Evolutionary conservation across 2,113 vertebrate genomes (phyloP).

Genomic region (Anhinga rufa): DNA sequence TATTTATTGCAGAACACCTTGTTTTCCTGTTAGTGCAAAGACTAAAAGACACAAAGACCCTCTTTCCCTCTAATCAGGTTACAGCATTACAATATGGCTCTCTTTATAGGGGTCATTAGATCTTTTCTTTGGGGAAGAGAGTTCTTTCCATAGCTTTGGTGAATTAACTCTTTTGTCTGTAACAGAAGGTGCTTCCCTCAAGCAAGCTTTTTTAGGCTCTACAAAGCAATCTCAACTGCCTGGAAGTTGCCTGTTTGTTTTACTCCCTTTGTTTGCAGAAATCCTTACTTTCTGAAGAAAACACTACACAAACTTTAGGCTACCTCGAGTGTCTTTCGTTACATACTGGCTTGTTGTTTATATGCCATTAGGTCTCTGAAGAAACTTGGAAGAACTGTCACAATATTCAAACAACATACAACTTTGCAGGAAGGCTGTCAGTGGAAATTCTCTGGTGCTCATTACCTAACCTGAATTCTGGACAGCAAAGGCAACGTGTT

Average conservation of each 20-base stretch:
- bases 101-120: constrained; percentile 56
- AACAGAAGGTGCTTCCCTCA: constrained; percentile 27
- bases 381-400: background rate
- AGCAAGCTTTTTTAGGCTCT: background rate
- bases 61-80: constrained; percentile 46
- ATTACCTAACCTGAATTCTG: background rate
- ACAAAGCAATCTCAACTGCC: background rate
- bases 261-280: background rate
- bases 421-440: background rate
- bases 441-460: background rate
- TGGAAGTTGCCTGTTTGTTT: background rate
- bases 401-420: background rate
- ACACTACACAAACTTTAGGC: background rate
- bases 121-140: constrained; percentile 19
- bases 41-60: constrained; percentile 11
- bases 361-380: background rate
- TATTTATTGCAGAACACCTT: constrained; percentile 47
- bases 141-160: constrained; percentile 1
- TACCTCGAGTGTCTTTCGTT: background rate
- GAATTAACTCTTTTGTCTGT: constrained; percentile 51
- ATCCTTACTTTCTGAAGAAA: background rate
- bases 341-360: background rate
- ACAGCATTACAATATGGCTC: constrained; percentile 26
- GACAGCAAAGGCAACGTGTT: background rate
- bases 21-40: constrained; percentile 7